Conservation (phyloP, 2,797 vertebrate genomes). For the Neosilurus mollespiculum region DNA sequence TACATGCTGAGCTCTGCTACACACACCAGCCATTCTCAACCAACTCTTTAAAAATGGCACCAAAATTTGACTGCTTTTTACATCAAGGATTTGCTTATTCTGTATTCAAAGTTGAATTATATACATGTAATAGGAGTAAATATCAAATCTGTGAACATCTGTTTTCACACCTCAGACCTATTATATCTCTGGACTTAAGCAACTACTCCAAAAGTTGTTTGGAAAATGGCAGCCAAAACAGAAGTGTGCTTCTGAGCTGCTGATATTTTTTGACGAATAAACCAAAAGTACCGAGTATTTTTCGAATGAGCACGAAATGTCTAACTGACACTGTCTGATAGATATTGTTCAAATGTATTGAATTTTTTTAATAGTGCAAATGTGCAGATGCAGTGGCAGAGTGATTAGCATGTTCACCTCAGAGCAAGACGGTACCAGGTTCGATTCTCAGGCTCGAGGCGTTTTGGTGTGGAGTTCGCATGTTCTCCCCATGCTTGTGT, state of each 20-base stretch:
- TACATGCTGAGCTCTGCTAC: slow-evolving; percentile 21
- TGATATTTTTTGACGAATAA: too few species aligned
- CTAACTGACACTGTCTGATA: neutral
- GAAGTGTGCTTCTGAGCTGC: neutral
- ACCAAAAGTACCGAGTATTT: too few species aligned
- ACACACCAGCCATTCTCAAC: slow-evolving; percentile 26
- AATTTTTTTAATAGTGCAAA: neutral
- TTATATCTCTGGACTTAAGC: neutral
- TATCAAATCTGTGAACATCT: neutral
- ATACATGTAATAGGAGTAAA: neutral
- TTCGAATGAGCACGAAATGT: neutral
- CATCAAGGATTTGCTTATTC: slow-evolving; percentile 32
- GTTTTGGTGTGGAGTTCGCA: too few species aligned
- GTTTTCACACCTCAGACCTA: neutral
- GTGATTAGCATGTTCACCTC: too few species aligned
- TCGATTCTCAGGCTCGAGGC: too few species aligned
- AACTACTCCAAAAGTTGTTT: slow-evolving; percentile 6
- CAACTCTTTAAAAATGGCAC: slow-evolving; percentile 37
- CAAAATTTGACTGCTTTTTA: neutral
- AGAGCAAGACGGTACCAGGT: too few species aligned
- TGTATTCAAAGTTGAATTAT: slow-evolving; percentile 10
- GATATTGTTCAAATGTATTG: neutral
- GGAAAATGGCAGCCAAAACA: neutral
- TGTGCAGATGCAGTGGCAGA: neutral
- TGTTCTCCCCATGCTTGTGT: too few species aligned